Percentiles rank a stretch among this genome's conserved stretches.
Conservation (phyloP, 2,113 vertebrate genomes). For the Ceratotherium simum region DNA sequence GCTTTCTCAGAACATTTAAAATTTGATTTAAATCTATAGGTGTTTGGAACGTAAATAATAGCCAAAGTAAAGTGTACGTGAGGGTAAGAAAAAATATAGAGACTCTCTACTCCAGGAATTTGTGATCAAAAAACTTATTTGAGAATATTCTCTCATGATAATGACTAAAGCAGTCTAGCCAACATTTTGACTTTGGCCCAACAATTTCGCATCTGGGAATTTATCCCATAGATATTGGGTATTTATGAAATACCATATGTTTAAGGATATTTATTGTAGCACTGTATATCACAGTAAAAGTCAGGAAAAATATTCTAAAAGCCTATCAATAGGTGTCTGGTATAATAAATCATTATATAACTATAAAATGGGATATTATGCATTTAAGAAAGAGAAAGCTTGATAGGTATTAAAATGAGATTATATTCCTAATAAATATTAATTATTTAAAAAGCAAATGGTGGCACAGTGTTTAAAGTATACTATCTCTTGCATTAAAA, state of each 20-base stretch:
- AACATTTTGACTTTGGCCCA: neutral
- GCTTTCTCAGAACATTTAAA: neutral
- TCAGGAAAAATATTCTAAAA: neutral
- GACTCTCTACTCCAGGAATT: neutral
- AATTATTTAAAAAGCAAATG: neutral
- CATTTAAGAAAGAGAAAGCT: neutral
- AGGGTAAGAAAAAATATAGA: neutral
- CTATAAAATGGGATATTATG: neutral
- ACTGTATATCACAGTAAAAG: neutral
- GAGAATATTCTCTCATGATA: neutral
- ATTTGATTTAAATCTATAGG: neutral
- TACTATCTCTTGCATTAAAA: neutral
- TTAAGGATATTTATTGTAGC: neutral
- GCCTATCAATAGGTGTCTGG: neutral
- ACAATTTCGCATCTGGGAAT: neutral
- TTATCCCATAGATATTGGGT: neutral
- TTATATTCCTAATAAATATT: neutral
- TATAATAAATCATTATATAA: neutral
- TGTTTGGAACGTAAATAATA: neutral
- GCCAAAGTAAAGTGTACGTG: neutral
- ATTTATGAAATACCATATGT: neutral
- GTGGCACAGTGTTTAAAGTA: neutral
- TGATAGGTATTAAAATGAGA: neutral
- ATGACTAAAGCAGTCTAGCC: neutral
- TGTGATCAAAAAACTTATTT: neutral